Base-by-base conservation (phyloP, 2,888 invertebrate species). In the Parasteatoda lunata region DNA sequence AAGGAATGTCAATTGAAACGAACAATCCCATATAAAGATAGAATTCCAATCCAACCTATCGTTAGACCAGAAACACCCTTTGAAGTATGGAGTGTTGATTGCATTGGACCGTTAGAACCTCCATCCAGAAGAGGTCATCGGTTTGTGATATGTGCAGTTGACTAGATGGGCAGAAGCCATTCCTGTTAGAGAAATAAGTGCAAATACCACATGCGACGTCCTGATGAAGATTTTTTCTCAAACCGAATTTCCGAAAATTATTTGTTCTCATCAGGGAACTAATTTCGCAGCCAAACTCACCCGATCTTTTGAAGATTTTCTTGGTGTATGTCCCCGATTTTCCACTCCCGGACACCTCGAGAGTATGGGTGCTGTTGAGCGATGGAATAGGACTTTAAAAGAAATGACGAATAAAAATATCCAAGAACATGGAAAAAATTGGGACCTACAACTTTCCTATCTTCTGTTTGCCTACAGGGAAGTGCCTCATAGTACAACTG, bases 371-470 rank as follows among this genome's bases (percentile, higher is more conserved):
- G 15, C 70, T 7, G 59, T 82, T 3, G 77, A 84, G 2, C 0
- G 77, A 45, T 71, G 51, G 30, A 77, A 84, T 15, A 6, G 65
- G 30, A 77, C 65, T 13, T n/a, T 84, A 8, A 84, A 77, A 45
- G 52, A 66, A 9, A 84, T 84, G 66, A 15, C 71, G 3, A 47
- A 52, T 69, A 69, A 84, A 15, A 72, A 59, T 30, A 70, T 83
- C 8, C 45, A 65, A 9, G 59, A 77, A n/a, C 13, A 77, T 15
- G 15, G 64, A 52, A 59, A n/a, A 13, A 9, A 59, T 13, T 71
- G 83, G 70, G 64, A 70, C 45, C 3, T 65, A 77, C 59, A 77
- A 4, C n/a, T 77, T 5, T 49, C 59, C 0, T 70, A 64, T 52
- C 6, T 71, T 5, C 15, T 64, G 6, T 83, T 49, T n/a, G 70